These are phyloP conservation scores for Avahi laniger DNA, from an alignment of 2,797 vertebrate species.

Conservation along the genomic window DNA sequence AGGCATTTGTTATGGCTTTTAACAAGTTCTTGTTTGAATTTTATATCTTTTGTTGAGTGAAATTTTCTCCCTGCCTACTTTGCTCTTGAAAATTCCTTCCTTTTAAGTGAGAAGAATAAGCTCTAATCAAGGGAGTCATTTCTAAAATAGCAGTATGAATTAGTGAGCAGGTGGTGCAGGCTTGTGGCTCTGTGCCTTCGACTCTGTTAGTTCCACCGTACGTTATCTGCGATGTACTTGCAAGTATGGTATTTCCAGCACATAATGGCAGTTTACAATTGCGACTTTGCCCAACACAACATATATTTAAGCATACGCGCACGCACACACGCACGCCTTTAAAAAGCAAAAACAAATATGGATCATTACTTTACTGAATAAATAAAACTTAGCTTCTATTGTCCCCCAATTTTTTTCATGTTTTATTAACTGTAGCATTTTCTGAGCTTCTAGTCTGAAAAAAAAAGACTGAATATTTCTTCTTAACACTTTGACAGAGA, in stretches of 20 bases:
- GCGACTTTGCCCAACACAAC: conserved; percentile 14
- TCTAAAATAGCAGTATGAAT: conserved; percentile 18
- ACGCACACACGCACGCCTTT: neutral
- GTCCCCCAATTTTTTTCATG: neutral
- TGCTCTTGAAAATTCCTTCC: conserved; percentile 48
- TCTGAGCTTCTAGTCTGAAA: neutral
- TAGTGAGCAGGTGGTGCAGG: neutral
- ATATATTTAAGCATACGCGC: neutral
- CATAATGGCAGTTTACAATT: neutral
- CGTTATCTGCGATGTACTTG: neutral
- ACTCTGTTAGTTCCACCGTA: neutral
- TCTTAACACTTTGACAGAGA: conserved; percentile 40
- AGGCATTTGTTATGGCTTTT: conserved; percentile 34
- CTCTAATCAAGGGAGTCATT: neutral
- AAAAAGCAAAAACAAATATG: neutral
- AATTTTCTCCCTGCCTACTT: conserved; percentile 39
- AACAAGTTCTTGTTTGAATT: conserved; percentile 51
- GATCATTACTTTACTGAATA: conserved; percentile 14
- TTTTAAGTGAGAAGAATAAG: conserved; percentile 49
- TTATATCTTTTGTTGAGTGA: conserved; percentile 34
- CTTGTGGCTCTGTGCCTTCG: neutral
- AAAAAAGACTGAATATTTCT: conserved; percentile 16
- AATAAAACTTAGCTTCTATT: conserved; percentile 43
- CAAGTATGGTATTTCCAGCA: conserved; percentile 3
- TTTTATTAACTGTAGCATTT: conserved; percentile 20